phyloP scores from a whole-genome alignment of 2,113 vertebrate genomes.

The Sciurus niger region DNA sequence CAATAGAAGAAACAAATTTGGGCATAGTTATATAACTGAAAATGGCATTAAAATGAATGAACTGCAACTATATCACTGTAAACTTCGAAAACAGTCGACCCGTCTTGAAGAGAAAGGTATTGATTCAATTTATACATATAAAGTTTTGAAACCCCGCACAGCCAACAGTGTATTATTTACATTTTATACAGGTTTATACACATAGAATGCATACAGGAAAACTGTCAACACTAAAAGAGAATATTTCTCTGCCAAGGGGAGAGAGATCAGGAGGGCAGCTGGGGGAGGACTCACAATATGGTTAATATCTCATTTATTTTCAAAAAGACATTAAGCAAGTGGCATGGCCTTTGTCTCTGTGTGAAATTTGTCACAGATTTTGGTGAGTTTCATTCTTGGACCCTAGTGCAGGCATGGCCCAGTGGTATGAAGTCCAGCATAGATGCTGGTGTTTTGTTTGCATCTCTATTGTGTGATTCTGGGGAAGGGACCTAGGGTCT shows the following conservation, averaged over 20 bases:
- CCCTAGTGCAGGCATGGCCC: not conserved
- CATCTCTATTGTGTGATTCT: not conserved
- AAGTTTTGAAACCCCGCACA: constrained; percentile 17
- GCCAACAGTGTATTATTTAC: not conserved
- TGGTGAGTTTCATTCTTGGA: not conserved
- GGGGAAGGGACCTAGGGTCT: not conserved
- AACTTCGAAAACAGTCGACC: not conserved
- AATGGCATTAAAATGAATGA: constrained; percentile 33
- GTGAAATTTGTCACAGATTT: not conserved
- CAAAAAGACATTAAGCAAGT: not conserved
- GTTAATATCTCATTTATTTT: not conserved
- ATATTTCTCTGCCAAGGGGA: not conserved
- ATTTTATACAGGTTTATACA: constrained; percentile 14
- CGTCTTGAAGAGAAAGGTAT: not conserved
- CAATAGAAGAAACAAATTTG: not conserved
- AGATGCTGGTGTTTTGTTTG: not conserved
- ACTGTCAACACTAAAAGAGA: not conserved
- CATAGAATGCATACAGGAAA: not conserved
- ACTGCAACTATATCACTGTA: not conserved
- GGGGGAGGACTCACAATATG: not conserved
- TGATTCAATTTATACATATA: not conserved
- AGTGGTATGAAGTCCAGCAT: not conserved
- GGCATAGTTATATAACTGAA: constrained; percentile 34
- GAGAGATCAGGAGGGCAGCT: not conserved
- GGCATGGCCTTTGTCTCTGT: not conserved